These are phyloP conservation scores for Callopanchax toddi DNA, from an alignment of 2,113 vertebrate species.

Conservation along the genomic window DNA sequence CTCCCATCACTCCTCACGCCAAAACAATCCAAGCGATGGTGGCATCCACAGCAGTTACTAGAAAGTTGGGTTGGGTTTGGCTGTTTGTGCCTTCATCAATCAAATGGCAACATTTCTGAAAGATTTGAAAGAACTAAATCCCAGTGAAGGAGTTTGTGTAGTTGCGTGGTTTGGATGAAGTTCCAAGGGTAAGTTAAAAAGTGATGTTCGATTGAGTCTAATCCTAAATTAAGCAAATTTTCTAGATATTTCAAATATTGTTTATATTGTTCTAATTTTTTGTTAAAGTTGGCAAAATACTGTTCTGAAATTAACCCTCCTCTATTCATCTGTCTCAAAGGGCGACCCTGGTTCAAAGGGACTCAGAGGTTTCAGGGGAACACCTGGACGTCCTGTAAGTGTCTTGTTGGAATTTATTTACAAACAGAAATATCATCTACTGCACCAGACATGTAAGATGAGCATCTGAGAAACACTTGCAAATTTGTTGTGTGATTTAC, in stretches of 20 bases:
- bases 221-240: neutral
- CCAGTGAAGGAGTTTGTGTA: neutral
- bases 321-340: constrained; percentile 70
- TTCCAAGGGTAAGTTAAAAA: constrained; percentile 5
- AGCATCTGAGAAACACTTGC: neutral
- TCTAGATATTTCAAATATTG: neutral
- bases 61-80: too few species aligned
- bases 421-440: neutral
- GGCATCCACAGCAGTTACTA: too few species aligned
- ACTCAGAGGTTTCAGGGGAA: constrained; percentile 76
- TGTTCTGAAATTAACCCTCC: neutral
- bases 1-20: too few species aligned
- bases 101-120: neutral
- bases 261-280: neutral
- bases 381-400: constrained; percentile 82
- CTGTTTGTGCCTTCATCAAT: too few species aligned
- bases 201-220: too few species aligned
- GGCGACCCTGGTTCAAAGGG: constrained; percentile 85
- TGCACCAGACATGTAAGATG: neutral
- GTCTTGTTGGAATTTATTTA: neutral
- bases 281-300: neutral
- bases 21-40: neutral
- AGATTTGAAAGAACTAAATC: neutral
- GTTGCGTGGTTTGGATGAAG: neutral
- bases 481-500: constrained; percentile 12